Evolutionary conservation across 2,797 vertebrate genomes (phyloP).

Genomic region (Tokudaia tokunoshimensis): DNA sequence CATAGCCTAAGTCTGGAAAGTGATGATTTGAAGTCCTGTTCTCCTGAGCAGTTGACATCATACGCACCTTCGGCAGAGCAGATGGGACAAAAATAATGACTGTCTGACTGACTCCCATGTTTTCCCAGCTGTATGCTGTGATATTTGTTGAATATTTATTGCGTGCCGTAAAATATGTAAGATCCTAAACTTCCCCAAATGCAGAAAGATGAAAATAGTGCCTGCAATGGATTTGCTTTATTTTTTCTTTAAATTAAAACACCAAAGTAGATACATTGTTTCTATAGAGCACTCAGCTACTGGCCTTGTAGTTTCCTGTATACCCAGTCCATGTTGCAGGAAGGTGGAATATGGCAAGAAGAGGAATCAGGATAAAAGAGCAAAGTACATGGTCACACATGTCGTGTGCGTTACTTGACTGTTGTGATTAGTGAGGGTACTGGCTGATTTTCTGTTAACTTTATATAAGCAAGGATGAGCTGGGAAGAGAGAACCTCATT

Average conservation of each 20-base stretch:
- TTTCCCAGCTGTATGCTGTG: neutral
- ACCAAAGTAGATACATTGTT: neutral
- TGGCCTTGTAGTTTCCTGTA: neutral
- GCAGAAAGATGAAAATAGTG: neutral
- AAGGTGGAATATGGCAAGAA: neutral
- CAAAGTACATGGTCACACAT: neutral
- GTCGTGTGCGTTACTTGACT: neutral
- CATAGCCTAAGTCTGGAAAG: neutral
- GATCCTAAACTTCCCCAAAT: neutral
- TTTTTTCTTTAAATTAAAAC: constrained; percentile 23
- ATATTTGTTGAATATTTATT: neutral
- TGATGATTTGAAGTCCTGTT: neutral
- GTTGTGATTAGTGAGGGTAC: neutral
- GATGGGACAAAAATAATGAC: neutral
- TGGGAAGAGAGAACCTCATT: neutral
- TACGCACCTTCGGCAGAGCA: neutral
- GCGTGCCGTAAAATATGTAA: neutral
- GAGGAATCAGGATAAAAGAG: neutral
- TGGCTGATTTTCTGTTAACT: neutral
- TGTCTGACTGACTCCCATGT: neutral
- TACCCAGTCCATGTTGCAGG: neutral
- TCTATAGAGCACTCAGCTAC: neutral
- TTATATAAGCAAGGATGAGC: neutral
- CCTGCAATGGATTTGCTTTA: neutral
- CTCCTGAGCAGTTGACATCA: neutral